A percentile compares a stretch with the other conserved stretches of the same genome.
Conservation (phyloP, 2,888 invertebrate species). For the Tromatobia lineatoria region DNA sequence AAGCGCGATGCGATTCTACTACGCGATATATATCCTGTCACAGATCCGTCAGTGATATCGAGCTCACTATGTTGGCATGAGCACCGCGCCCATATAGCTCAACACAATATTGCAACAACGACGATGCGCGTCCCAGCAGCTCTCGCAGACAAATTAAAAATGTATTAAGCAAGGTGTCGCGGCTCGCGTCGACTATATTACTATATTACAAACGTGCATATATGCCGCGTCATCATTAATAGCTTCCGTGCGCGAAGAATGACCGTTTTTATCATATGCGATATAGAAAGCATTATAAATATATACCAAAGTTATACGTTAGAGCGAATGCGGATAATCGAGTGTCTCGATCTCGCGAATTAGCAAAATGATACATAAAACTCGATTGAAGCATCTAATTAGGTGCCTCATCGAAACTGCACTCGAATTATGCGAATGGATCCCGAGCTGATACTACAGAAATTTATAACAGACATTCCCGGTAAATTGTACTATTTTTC, state of each 20-base stretch:
- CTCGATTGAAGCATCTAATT: conserved; percentile 49
- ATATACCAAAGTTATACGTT: background rate
- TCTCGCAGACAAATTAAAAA: conserved; percentile 80
- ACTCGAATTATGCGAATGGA: conserved; percentile 1
- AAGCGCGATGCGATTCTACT: conserved; percentile 77
- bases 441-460: background rate
- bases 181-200: conserved; percentile 21
- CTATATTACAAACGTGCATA: conserved; percentile 33
- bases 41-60: conserved; percentile 83
- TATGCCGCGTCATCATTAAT: conserved; percentile 65
- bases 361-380: conserved; percentile 22
- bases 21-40: conserved; percentile 83
- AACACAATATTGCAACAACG: conserved; percentile 44
- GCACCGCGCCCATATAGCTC: background rate
- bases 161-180: conserved; percentile 81
- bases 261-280: conserved; percentile 41
- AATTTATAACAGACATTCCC: background rate
- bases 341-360: conserved; percentile 17
- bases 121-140: conserved; percentile 29
- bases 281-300: conserved; percentile 19
- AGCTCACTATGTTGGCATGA: conserved; percentile 62
- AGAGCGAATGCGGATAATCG: conserved; percentile 4
- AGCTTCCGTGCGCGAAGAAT: conserved; percentile 62
- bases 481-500: no score
- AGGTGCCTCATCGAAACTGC: conserved; percentile 39